Evolutionary conservation across 2,797 vertebrate species (phyloP).

Genomic region (Lophius americanus): DNA sequence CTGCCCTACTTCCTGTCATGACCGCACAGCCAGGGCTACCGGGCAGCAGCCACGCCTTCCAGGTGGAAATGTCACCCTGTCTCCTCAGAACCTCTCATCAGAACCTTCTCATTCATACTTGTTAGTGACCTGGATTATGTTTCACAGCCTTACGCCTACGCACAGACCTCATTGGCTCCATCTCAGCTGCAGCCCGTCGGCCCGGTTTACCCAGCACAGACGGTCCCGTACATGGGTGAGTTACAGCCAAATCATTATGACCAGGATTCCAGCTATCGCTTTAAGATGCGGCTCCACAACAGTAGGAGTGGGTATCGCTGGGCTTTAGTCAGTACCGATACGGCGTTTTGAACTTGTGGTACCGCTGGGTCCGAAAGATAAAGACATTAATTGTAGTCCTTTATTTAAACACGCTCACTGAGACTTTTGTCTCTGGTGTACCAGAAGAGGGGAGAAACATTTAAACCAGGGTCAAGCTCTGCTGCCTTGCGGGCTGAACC

Average conservation of each 20-base stretch:
- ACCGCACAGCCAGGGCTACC: conserved; percentile 78
- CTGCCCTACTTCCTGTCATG: conserved; percentile 86
- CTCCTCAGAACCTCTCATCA: not conserved
- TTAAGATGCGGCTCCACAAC: not conserved
- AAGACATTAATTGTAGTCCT: too few relatives aligned
- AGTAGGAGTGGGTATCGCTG: not conserved
- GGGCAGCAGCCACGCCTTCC: conserved; percentile 85
- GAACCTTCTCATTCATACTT: not conserved
- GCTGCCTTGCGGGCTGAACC: too few relatives aligned
- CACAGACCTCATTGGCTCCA: conserved; percentile 75
- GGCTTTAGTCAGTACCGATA: too few relatives aligned
- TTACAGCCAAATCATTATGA: not conserved
- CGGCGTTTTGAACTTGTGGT: too few relatives aligned
- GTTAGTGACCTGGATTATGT: conserved; percentile 11
- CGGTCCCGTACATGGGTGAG: conserved; percentile 89
- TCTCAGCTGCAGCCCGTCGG: conserved; percentile 87
- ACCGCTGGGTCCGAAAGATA: too few relatives aligned
- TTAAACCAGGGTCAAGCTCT: too few relatives aligned
- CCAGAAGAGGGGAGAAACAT: too few relatives aligned
- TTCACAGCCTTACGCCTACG: conserved; percentile 84
- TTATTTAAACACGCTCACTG: too few relatives aligned
- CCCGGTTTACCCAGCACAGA: conserved; percentile 85
- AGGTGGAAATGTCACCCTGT: conserved; percentile 78
- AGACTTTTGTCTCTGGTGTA: too few relatives aligned
- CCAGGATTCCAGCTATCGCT: not conserved